Conservation (phyloP, 1,140 invertebrate genomes). For the Heliconius hermathena region DNA sequence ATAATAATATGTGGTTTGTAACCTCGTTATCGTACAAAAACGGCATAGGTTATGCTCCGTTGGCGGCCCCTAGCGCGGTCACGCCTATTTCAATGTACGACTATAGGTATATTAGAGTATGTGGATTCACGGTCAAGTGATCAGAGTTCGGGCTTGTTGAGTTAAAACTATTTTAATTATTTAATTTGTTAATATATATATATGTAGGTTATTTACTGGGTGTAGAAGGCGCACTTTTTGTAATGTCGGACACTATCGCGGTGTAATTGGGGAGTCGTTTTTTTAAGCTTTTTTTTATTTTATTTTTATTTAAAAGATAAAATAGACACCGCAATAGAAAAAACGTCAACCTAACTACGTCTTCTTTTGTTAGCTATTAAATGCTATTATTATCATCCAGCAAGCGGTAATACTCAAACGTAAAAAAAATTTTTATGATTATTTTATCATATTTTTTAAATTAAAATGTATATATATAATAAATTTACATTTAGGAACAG, state of each 20-base stretch:
- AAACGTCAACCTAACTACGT: too few species aligned
- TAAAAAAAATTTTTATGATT: background rate
- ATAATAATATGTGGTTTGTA: constrained; percentile 72
- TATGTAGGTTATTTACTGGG: background rate
- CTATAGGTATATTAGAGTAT: constrained; percentile 9
- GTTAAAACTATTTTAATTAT: constrained; percentile 26
- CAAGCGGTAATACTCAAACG: too few species aligned
- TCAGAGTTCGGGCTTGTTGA: constrained; percentile 15
- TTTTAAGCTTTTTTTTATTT: too few species aligned
- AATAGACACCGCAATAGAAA: too few species aligned
- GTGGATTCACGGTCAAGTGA: constrained; percentile 23
- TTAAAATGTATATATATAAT: too few species aligned
- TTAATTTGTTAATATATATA: background rate
- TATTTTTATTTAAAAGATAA: too few species aligned
- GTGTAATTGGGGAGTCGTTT: too few species aligned
- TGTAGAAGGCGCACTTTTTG: background rate
- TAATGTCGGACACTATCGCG: too few species aligned
- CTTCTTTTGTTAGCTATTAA: too few species aligned
- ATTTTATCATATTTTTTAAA: background rate
- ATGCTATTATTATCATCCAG: too few species aligned
- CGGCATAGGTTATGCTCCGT: constrained; percentile 68
- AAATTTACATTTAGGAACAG: too few species aligned
- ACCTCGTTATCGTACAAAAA: constrained; percentile 75
- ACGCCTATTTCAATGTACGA: constrained; percentile 47
- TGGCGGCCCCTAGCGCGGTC: constrained; percentile 57